Conservation (phyloP, 2,888 invertebrate species). For the Monopis laevigella region DNA sequence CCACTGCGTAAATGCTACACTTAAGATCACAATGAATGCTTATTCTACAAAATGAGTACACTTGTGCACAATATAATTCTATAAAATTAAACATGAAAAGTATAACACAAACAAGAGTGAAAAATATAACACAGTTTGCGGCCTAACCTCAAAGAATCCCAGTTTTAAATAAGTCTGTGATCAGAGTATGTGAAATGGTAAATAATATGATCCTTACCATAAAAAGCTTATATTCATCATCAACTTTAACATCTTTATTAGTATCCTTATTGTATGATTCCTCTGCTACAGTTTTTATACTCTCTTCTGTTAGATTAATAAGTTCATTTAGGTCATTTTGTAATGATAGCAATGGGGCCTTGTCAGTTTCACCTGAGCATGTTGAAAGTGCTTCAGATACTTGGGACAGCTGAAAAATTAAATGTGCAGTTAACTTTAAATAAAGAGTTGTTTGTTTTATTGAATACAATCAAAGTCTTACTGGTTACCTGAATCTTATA, state of each 20-base stretch:
- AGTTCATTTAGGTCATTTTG: conserved; percentile 73
- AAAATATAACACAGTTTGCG: no score
- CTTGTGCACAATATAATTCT: no score
- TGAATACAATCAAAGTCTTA: not conserved
- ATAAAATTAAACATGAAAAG: no score
- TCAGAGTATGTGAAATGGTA: no score
- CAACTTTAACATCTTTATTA: conserved; percentile 30
- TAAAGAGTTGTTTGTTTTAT: no score
- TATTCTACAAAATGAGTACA: no score
- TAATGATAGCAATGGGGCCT: conserved; percentile 66
- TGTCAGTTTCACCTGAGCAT: conserved; percentile 52
- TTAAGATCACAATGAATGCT: no score
- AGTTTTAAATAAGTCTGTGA: no score
- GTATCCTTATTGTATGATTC: conserved; percentile 21
- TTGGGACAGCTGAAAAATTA: conserved; percentile 66
- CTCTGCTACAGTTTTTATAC: conserved; percentile 38
- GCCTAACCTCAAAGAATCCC: no score
- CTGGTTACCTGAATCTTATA: conserved; percentile 48
- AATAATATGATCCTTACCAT: conserved; percentile 51
- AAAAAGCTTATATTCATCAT: conserved; percentile 73
- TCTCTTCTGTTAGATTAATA: conserved; percentile 73
- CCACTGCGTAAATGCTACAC: no score
- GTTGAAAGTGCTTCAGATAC: conserved; percentile 67
- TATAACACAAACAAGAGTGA: no score
- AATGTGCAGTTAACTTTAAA: no score